phyloP scores from a whole-genome alignment of 2,797 vertebrate genomes.

The Lagorchestes hirsutus region DNA sequence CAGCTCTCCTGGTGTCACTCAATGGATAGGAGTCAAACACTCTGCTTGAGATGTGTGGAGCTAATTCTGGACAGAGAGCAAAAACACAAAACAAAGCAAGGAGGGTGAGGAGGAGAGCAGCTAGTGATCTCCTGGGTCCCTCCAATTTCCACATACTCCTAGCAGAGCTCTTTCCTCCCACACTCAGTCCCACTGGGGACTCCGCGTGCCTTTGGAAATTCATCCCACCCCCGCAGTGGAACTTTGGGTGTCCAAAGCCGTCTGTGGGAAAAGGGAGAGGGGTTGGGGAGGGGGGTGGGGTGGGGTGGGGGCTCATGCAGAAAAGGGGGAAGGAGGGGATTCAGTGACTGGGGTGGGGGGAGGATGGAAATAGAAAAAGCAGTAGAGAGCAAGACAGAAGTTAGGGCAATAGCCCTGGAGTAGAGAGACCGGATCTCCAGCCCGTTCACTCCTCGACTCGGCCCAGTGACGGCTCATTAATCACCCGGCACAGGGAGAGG shows the following conservation, averaged over 20 bases:
- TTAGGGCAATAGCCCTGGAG: fast-evolving
- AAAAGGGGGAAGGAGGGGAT: not conserved
- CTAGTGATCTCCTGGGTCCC: not conserved
- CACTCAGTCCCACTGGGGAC: fast-evolving
- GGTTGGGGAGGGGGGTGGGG: not conserved
- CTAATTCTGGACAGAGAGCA: not conserved
- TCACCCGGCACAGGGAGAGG: conserved; percentile 82
- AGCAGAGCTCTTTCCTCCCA: not conserved
- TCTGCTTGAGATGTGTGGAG: not conserved
- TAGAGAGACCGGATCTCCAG: conserved; percentile 38
- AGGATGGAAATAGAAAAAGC: not conserved
- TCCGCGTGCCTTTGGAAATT: not conserved
- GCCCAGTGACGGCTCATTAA: conserved; percentile 84
- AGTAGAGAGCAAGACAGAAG: not conserved
- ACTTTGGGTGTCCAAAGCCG: not conserved
- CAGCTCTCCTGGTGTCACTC: not conserved
- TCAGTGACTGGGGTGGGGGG: not conserved
- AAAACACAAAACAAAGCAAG: not conserved
- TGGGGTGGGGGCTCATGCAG: too few species aligned
- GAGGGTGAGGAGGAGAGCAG: not conserved
- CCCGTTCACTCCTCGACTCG: conserved; percentile 62
- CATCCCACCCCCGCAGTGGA: not conserved
- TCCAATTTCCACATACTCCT: not conserved
- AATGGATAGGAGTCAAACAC: not conserved
- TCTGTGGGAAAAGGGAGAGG: not conserved